Evolutionary conservation across 2,888 invertebrate species (phyloP).

Genomic region (Heliothis peltigera): DNA sequence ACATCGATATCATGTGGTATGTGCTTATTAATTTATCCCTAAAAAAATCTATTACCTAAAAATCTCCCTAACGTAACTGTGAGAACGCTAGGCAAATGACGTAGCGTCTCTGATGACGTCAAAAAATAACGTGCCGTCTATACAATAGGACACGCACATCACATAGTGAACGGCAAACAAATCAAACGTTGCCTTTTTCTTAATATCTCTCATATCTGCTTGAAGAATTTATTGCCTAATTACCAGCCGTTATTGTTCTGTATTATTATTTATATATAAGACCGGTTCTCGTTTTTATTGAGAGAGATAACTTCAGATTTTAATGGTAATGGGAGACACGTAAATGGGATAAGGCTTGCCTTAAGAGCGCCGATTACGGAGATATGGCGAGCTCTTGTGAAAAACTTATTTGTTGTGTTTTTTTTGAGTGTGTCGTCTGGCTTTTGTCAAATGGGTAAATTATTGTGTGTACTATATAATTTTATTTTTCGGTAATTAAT

Average conservation of each 20-base stretch:
- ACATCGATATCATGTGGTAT: no score
- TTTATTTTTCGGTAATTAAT: neutral
- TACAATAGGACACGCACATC: slow-evolving; percentile 58
- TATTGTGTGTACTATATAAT: slow-evolving; percentile 1
- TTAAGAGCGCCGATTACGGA: slow-evolving; percentile 62
- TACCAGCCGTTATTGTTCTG: slow-evolving; percentile 75
- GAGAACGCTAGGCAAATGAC: no score
- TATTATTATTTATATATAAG: slow-evolving; percentile 71
- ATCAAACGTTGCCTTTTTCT: slow-evolving; percentile 60
- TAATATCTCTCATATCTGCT: slow-evolving; percentile 73
- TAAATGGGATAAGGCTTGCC: slow-evolving; percentile 67
- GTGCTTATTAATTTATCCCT: no score
- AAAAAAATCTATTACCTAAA: no score
- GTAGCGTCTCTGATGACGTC: neutral
- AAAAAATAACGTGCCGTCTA: slow-evolving; percentile 22
- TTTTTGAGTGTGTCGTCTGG: slow-evolving; percentile 39
- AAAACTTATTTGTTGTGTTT: slow-evolving; percentile 43
- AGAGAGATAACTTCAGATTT: slow-evolving; percentile 72
- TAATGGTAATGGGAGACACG: slow-evolving; percentile 74
- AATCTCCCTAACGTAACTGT: no score
- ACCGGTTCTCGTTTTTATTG: slow-evolving; percentile 70
- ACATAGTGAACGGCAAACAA: slow-evolving; percentile 59
- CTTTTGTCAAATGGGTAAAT: slow-evolving; percentile 42
- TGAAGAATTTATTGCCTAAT: slow-evolving; percentile 78
- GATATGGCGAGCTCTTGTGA: slow-evolving; percentile 56